phyloP scores from a whole-genome alignment of 2,113 vertebrate genomes.

The Zeus faber region DNA sequence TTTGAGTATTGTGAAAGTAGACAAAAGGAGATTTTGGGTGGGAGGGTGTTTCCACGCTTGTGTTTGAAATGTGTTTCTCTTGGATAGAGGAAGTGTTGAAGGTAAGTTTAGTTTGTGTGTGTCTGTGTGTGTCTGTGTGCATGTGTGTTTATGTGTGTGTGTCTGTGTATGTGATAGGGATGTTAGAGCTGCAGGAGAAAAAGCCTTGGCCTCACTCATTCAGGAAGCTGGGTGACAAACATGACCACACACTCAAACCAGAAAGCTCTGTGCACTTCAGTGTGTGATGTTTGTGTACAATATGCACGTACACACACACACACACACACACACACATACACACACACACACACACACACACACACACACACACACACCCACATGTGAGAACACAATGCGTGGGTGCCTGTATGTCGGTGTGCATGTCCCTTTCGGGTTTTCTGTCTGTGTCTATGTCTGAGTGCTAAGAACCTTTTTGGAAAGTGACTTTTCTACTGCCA shows the following conservation, averaged over 20 bases:
- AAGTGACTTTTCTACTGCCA: too few species aligned
- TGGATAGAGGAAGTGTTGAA: conserved; percentile 5
- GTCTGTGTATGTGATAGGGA: conserved; percentile 10
- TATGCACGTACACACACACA: too few species aligned
- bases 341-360: too few species aligned
- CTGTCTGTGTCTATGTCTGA: conserved; percentile 3
- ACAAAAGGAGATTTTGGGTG: conserved; percentile 20
- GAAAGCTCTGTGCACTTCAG: conserved; percentile 20
- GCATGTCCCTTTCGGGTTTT: too few species aligned
- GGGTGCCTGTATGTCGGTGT: conserved; percentile 9
- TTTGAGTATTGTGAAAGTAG: conserved; percentile 35
- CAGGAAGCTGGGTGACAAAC: conserved; percentile 51
- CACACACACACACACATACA: too few species aligned
- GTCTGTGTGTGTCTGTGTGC: conserved; percentile 1
- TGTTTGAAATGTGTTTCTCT: too few species aligned
- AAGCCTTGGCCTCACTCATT: conserved; percentile 20
- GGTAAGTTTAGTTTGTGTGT: conserved; percentile 15
- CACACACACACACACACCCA: too few species aligned
- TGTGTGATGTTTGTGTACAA: not conserved
- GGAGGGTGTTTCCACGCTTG: too few species aligned
- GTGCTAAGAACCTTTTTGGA: too few species aligned
- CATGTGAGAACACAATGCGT: too few species aligned
- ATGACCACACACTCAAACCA: conserved; percentile 49
- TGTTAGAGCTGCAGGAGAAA: conserved; percentile 14
- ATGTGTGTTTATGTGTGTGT: not conserved